phyloP scores from a whole-genome alignment of 2,888 invertebrate species.

The Eupithecia exiguata region DNA sequence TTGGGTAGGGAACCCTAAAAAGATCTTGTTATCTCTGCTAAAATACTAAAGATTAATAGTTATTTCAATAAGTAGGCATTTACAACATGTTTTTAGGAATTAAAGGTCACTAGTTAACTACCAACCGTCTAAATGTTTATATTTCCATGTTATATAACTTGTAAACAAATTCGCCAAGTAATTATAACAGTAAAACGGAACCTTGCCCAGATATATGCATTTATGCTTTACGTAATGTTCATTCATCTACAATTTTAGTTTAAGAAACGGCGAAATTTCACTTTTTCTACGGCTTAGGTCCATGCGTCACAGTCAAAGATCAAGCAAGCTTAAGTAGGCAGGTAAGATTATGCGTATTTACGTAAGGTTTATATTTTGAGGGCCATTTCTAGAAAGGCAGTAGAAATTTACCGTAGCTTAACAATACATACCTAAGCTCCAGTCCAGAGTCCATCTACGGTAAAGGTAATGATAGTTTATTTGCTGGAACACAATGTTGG shows the following conservation, averaged over 20 bases:
- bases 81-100: too few species aligned
- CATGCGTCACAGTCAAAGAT: conserved; percentile 27
- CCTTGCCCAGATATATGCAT: conserved; percentile 16
- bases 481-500: too few species aligned
- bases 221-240: conserved; percentile 36
- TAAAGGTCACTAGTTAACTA: conserved; percentile 1
- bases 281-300: conserved; percentile 35
- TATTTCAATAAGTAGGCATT: neutral
- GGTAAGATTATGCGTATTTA: conserved; percentile 8
- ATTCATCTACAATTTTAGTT: conserved; percentile 40
- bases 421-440: neutral
- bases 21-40: neutral
- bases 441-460: neutral
- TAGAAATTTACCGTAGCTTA: neutral
- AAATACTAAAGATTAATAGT: neutral
- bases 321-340: neutral
- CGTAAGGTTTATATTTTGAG: conserved; percentile 9
- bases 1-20: too few species aligned
- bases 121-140: neutral
- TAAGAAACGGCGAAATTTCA: conserved; percentile 47
- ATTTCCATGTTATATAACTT: conserved; percentile 1
- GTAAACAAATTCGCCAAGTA: conserved; percentile 9
- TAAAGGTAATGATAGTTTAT: too few species aligned
- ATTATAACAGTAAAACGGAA: conserved; percentile 27
- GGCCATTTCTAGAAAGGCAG: conserved; percentile 4